A percentile compares a stretch with the other conserved stretches of the same genome.
Conservation (phyloP, 1,140 invertebrate species). For the Myzus persicae region DNA sequence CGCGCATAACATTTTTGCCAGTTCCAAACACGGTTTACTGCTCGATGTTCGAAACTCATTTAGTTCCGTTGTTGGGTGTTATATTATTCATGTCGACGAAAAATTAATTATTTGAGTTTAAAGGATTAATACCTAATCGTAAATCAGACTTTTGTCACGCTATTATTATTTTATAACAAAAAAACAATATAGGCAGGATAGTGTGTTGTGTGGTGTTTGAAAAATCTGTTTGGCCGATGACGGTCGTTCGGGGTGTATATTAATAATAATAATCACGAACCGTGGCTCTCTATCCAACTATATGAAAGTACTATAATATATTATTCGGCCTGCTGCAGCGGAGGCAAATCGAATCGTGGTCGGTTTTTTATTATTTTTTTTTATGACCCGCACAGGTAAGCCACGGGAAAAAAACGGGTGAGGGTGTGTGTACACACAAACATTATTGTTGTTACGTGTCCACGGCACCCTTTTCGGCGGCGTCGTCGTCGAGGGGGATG, state of each 20-base stretch:
- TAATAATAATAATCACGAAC: not conserved
- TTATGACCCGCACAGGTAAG: not conserved
- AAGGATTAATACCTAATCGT: not conserved
- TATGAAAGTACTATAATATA: not conserved
- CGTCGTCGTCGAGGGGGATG: not conserved
- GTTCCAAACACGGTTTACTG: not conserved
- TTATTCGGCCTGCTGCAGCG: not conserved
- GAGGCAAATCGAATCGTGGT: not conserved
- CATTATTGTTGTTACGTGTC: not conserved
- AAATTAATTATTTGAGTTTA: not conserved
- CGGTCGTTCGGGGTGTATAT: not conserved
- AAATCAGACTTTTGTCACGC: not conserved
- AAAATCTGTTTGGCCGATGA: conserved; percentile 21
- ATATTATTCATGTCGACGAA: not conserved
- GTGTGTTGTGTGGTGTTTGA: not conserved
- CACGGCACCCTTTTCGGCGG: not conserved
- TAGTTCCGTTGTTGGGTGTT: not conserved
- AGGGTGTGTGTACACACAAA: conserved; percentile 15
- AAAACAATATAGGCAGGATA: not conserved
- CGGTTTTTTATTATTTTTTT: not conserved
- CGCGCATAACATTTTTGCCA: too few relatives aligned
- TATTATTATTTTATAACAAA: not conserved
- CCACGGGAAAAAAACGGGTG: not conserved
- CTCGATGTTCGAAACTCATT: not conserved
- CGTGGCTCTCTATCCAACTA: conserved; percentile 21